These are phyloP conservation scores for Lepilemur ruficaudatus DNA, from an alignment of 2,797 vertebrate species.

Conservation along the genomic window DNA sequence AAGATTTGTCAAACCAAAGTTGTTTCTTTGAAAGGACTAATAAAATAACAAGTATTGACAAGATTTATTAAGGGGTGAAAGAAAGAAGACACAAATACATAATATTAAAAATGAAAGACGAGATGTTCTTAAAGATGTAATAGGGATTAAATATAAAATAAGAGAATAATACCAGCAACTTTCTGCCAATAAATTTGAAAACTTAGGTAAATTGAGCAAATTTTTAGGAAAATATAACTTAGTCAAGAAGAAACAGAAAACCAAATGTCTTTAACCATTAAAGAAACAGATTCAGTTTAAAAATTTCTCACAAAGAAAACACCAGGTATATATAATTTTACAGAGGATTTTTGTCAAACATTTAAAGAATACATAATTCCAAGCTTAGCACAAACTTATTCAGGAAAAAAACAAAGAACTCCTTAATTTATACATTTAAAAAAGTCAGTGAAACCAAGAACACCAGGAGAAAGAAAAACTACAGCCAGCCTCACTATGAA, in stretches of 20 bases:
- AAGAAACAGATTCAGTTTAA: neutral
- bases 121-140: neutral
- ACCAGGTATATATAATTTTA: neutral
- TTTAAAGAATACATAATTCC: conserved; percentile 1
- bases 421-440: neutral
- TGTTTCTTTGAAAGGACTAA: neutral
- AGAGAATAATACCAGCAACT: neutral
- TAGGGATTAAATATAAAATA: neutral
- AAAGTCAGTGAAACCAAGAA: neutral
- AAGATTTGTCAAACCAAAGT: neutral
- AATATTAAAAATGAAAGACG: conserved; percentile 2
- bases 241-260: conserved; percentile 16
- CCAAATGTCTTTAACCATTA: neutral
- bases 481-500: neutral
- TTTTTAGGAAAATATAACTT: conserved; percentile 1
- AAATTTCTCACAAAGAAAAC: neutral
- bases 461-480: neutral
- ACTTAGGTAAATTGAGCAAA: neutral
- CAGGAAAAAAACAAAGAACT: neutral
- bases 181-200: neutral
- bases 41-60: neutral
- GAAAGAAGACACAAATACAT: neutral
- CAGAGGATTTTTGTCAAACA: neutral
- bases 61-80: neutral
- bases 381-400: neutral